Evolutionary conservation across 2,888 invertebrate genomes (phyloP).

Genomic region (Maniola hyperantus): DNA sequence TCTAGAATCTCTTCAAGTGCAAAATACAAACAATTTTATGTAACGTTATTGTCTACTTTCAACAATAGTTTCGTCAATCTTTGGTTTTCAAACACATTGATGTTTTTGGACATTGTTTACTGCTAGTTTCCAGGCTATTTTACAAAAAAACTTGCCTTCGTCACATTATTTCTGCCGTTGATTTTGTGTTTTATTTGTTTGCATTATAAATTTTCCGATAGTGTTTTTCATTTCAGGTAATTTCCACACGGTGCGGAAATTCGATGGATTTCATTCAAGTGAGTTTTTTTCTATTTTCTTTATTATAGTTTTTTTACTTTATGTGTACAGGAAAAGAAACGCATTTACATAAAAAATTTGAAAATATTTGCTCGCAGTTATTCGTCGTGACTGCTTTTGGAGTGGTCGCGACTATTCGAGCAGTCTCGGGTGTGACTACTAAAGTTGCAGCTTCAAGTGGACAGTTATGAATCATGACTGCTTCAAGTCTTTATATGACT

Average conservation of each 20-base stretch:
- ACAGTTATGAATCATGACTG: too few species aligned
- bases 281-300: constrained; percentile 47
- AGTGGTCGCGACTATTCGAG: too few species aligned
- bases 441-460: too few species aligned
- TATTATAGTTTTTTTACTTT: neutral
- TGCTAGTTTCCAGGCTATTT: neutral
- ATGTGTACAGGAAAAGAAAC: neutral
- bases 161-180: neutral
- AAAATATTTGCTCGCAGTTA: neutral
- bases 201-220: constrained; percentile 43
- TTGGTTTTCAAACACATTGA: neutral
- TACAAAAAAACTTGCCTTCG: neutral
- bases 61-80: neutral
- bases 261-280: constrained; percentile 63
- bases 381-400: too few species aligned
- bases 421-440: too few species aligned
- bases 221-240: constrained; percentile 70
- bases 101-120: neutral
- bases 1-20: neutral
- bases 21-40: neutral
- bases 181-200: constrained; percentile 29
- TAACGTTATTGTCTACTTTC: neutral
- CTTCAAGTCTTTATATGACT: too few species aligned
- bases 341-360: neutral
- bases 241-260: constrained; percentile 61